A percentile compares a stretch with the other conserved stretches of the same genome.
phyloP scores from a whole-genome alignment of 2,888 invertebrate genomes.

The Spatulosminthurus flaviceps region DNA sequence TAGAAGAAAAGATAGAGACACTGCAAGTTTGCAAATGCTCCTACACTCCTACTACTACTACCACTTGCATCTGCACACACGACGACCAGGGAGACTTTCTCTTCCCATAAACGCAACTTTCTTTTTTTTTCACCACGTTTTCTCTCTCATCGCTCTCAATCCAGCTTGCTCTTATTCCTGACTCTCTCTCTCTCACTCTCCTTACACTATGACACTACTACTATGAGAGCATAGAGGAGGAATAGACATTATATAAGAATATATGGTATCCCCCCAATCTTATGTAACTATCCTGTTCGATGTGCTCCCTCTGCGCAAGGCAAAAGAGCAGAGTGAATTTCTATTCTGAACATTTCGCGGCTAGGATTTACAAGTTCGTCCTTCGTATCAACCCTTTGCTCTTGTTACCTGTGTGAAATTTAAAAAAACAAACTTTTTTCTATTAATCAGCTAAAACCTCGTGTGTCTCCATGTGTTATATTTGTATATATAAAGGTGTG shows the following conservation, averaged over 20 bases:
- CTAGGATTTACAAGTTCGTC: conserved; percentile 47
- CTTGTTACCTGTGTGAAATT: conserved; percentile 29
- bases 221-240: too few species aligned
- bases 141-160: not conserved
- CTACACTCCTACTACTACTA: not conserved
- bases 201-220: not conserved
- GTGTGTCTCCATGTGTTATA: not conserved
- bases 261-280: too few species aligned
- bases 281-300: conserved; percentile 3
- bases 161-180: not conserved
- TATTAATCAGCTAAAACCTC: not conserved
- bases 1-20: not conserved
- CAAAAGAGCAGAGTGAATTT: conserved; percentile 37
- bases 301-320: conserved; percentile 14
- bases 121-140: not conserved
- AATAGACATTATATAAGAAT: too few species aligned
- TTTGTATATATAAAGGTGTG: not conserved
- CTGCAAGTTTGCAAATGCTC: conserved; percentile 12
- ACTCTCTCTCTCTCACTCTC: not conserved
- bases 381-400: conserved; percentile 19
- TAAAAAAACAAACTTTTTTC: conserved; percentile 20
- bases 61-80: not conserved
- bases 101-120: conserved; percentile 1
- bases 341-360: conserved; percentile 62
- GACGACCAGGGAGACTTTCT: not conserved